phyloP scores from a whole-genome alignment of 2,888 invertebrate species.

The Desoria tigrina region DNA sequence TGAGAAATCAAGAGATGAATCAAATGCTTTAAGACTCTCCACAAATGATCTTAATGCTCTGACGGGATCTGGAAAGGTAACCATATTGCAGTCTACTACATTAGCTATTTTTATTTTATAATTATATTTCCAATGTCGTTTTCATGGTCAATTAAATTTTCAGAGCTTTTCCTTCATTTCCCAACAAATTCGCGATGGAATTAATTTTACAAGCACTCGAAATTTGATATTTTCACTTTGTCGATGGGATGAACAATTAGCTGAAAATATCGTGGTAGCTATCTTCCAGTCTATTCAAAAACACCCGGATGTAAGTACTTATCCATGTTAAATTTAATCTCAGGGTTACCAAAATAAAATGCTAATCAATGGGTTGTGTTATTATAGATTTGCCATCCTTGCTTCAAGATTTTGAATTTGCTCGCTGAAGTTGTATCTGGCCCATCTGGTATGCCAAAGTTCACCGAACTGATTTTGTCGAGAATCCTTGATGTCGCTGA shows the following conservation, averaged over 20 bases:
- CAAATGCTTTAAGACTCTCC: conserved; percentile 68
- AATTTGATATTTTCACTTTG: conserved; percentile 88
- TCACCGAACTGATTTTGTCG: conserved; percentile 83
- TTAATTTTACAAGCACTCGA: conserved; percentile 87
- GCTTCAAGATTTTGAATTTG: conserved; percentile 86
- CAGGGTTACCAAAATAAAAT: too few relatives aligned
- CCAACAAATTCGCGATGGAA: conserved; percentile 90
- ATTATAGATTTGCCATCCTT: conserved; percentile 76
- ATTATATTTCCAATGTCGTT: too few relatives aligned
- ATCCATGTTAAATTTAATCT: too few relatives aligned
- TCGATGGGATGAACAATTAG: conserved; percentile 85
- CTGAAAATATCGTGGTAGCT: conserved; percentile 84
- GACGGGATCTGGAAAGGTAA: conserved; percentile 76
- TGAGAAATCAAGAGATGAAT: conserved; percentile 78
- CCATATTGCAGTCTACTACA: neutral
- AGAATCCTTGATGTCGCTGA: conserved; percentile 82
- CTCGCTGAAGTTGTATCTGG: conserved; percentile 77
- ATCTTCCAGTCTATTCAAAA: conserved; percentile 87
- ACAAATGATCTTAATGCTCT: conserved; percentile 79
- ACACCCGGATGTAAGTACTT: conserved; percentile 79
- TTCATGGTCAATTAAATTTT: conserved; percentile 49
- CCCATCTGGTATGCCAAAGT: conserved; percentile 81
- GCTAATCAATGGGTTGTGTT: conserved; percentile 35
- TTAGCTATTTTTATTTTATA: too few relatives aligned
- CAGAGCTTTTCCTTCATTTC: conserved; percentile 89